These are phyloP conservation scores for Nymphalis io DNA, from an alignment of 1,140 invertebrate genomes.

Conservation along the genomic window DNA sequence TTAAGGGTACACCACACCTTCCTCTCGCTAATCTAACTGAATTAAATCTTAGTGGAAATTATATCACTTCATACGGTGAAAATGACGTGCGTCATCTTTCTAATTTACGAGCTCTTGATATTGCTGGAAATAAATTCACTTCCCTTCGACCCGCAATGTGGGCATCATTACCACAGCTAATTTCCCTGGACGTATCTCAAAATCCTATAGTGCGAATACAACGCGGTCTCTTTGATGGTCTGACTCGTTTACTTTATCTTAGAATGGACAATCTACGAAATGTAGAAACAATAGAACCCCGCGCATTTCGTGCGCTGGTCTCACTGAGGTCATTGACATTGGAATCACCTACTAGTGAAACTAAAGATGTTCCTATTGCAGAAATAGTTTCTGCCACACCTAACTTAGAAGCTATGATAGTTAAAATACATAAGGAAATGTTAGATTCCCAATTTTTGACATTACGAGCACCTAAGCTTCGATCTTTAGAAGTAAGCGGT, in stretches of 20 bases:
- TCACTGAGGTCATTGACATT: slow-evolving; percentile 83
- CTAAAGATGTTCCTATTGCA: slow-evolving; percentile 83
- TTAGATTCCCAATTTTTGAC: slow-evolving; percentile 84
- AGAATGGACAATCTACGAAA: slow-evolving; percentile 73
- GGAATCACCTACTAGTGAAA: slow-evolving; percentile 83
- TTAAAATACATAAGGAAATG: slow-evolving; percentile 85
- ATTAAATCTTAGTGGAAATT: slow-evolving; percentile 87
- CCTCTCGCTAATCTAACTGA: slow-evolving; percentile 83
- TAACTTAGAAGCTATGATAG: slow-evolving; percentile 82
- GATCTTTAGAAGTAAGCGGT: slow-evolving; percentile 88
- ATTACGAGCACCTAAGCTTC: slow-evolving; percentile 85
- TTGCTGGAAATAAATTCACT: slow-evolving; percentile 83
- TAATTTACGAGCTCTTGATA: slow-evolving; percentile 82
- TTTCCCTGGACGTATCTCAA: slow-evolving; percentile 82
- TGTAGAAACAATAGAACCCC: slow-evolving; percentile 83
- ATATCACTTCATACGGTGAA: slow-evolving; percentile 81
- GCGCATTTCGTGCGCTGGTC: slow-evolving; percentile 83
- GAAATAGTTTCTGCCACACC: slow-evolving; percentile 80
- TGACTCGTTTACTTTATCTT: slow-evolving; percentile 72
- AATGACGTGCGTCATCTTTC: slow-evolving; percentile 82
- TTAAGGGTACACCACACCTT: slow-evolving; percentile 84
- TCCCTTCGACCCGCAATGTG: slow-evolving; percentile 82
- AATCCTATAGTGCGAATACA: slow-evolving; percentile 82
- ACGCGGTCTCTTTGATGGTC: slow-evolving; percentile 68
- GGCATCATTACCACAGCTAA: slow-evolving; percentile 76